Conservation (phyloP, 2,797 vertebrate species). For the Lutjanus argentimaculatus region DNA sequence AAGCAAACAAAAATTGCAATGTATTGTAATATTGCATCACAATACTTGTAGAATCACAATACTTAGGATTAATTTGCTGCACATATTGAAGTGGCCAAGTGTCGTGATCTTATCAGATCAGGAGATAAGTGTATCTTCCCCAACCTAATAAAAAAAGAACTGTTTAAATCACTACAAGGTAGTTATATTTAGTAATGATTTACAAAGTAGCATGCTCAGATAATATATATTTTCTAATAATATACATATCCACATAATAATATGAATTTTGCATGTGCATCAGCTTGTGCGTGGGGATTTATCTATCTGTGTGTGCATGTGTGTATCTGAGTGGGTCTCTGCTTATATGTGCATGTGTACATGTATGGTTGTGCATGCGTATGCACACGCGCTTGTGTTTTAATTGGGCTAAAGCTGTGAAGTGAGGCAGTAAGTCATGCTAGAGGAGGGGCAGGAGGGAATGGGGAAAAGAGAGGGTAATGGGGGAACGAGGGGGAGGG, state of each 20-base stretch:
- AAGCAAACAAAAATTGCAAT: no score
- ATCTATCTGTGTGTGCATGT: slow-evolving; percentile 13
- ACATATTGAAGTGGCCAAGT: no score
- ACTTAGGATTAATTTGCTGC: no score
- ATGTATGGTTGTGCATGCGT: slow-evolving; percentile 41
- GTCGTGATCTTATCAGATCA: no score
- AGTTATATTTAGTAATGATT: slow-evolving; percentile 25
- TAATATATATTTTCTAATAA: no score
- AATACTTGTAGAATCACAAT: no score
- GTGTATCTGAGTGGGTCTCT: slow-evolving; percentile 11
- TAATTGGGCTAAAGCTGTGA: slow-evolving; percentile 93
- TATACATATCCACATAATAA: slow-evolving; percentile 1
- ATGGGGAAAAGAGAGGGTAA: slow-evolving; percentile 68
- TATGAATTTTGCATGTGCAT: slow-evolving; percentile 53
- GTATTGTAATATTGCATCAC: no score
- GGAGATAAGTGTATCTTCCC: no score
- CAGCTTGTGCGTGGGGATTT: slow-evolving; percentile 17
- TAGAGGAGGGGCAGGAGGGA: slow-evolving; percentile 72
- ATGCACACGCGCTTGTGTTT: slow-evolving; percentile 71
- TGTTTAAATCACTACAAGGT: slow-evolving; percentile 15
- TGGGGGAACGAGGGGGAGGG: slow-evolving; percentile 69
- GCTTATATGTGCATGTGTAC: slow-evolving; percentile 34
- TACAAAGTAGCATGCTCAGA: slow-evolving; percentile 34
- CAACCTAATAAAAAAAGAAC: neutral
- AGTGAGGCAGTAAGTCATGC: slow-evolving; percentile 90